A percentile compares a stretch with the other conserved stretches of the same genome.
phyloP scores from a whole-genome alignment of 2,888 invertebrate species.

The Aphodius sticticus region DNA sequence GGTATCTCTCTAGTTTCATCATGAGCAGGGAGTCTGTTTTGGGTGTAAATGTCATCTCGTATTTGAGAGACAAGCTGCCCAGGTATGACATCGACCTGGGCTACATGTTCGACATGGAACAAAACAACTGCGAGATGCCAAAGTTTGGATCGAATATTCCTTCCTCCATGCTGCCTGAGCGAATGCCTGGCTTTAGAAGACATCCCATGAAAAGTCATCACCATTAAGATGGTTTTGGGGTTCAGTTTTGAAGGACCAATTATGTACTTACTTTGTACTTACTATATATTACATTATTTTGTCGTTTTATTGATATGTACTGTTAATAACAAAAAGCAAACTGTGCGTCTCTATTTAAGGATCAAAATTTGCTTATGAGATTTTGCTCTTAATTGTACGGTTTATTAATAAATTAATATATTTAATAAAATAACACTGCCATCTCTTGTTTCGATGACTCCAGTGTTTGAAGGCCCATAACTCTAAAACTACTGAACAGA shows the following conservation, averaged over 20 bases:
- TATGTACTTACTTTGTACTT: background rate
- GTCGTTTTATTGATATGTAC: too few species aligned
- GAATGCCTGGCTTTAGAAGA: constrained; percentile 51
- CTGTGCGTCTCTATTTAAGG: too few species aligned
- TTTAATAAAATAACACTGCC: too few species aligned
- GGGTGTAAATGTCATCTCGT: constrained; percentile 75
- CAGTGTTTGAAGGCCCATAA: too few species aligned
- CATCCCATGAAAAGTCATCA: constrained; percentile 62
- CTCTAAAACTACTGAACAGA: too few species aligned
- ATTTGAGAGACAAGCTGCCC: constrained; percentile 78
- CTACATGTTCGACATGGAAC: constrained; percentile 84
- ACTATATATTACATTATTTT: background rate
- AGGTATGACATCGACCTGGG: constrained; percentile 86
- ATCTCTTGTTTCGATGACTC: too few species aligned
- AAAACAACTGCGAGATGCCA: constrained; percentile 69
- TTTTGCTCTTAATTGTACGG: too few species aligned
- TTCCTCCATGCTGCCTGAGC: constrained; percentile 50
- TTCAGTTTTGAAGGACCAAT: background rate
- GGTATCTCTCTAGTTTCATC: constrained; percentile 84
- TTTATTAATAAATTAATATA: too few species aligned
- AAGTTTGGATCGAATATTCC: constrained; percentile 53
- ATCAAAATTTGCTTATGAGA: too few species aligned
- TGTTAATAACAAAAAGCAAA: too few species aligned
- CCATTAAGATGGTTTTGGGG: constrained; percentile 23
- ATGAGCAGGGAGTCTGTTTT: constrained; percentile 71